Evolutionary conservation across 2,797 vertebrate species (phyloP).

Genomic region (Phalloptychus januarius): DNA sequence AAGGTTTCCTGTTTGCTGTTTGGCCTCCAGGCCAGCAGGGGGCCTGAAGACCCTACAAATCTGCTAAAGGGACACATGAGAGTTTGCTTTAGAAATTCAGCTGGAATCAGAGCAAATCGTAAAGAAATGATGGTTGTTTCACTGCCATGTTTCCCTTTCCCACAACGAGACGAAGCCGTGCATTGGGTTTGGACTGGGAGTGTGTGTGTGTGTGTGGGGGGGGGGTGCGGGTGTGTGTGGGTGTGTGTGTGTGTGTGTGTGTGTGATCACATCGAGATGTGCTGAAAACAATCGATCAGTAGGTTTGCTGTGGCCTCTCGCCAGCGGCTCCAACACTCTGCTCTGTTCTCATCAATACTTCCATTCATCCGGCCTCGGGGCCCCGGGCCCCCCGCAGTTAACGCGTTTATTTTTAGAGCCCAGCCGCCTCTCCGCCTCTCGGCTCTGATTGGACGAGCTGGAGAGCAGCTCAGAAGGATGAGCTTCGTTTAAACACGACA

Average conservation of each 20-base stretch:
- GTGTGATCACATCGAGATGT: constrained; percentile 42
- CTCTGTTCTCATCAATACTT: constrained; percentile 70
- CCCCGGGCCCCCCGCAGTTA: constrained; percentile 58
- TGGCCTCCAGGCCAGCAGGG: constrained; percentile 2
- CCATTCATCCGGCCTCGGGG: constrained; percentile 58
- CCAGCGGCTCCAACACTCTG: constrained; percentile 67
- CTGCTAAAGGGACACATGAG: not conserved
- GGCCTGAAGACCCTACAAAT: not conserved
- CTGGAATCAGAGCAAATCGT: not conserved
- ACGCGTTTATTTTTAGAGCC: constrained; percentile 73
- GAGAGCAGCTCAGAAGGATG: constrained; percentile 3
- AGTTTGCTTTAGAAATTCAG: not conserved
- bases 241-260: constrained; percentile 17
- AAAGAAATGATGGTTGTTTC: too few species aligned
- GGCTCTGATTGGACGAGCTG: constrained; percentile 37
- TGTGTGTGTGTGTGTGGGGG: too few species aligned
- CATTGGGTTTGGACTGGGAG: not conserved
- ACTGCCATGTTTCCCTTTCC: not conserved
- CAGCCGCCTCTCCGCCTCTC: too few species aligned
- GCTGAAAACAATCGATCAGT: constrained; percentile 74
- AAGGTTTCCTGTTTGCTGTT: not conserved
- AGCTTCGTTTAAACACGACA: constrained; percentile 5
- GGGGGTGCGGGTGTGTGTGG: too few species aligned
- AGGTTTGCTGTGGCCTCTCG: constrained; percentile 73
- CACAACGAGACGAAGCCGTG: not conserved